Base-by-base conservation (phyloP, 2,888 invertebrate species). In the Cheilosia urbana region DNA sequence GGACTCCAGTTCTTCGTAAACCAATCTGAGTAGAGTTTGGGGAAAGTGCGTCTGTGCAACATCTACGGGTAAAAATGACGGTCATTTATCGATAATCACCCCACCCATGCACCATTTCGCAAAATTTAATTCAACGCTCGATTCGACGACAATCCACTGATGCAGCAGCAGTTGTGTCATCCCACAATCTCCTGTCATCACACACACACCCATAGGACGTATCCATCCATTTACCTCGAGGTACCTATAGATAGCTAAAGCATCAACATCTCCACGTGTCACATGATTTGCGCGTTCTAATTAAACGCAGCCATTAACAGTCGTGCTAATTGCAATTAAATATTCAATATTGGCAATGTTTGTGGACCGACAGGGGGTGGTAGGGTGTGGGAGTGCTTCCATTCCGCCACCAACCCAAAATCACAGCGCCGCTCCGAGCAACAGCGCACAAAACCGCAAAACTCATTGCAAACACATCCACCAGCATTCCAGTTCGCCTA, bases 251-350 rank as follows among this genome's bases (percentile, higher is more conserved):
- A 9, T 47, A 47, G 6, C 17, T 47, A 17, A 9, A 47, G 9
- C 9, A 21, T 27, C 60, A 76, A 72, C 72, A 73, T 45, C 24
- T 37, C 24, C 19, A 24, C 21, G 49, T 60, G 65, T 66, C 84
- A 71, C 80, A 53, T 80, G 65, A 40, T 84, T 81, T 60, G 76
- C 81, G 81, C 81, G 81, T 85, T 63, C 76, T 85, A 85, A 85
- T 85, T 85, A 85, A 85, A 85, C 81, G 71, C 76, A 76, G 51
- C 81, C 84, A 85, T 81, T 85, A 85, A 85, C 81, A 81, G 90
- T 89, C 91, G 91, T 91, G 91, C 91, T 91, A 91, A 91, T 91
- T 91, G 91, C 91, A 91, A 91, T 91, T 91, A 91, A 91, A 91
- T 90, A 91, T 91, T 91, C 91, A 91, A 91, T 91, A 91, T 91